Evolutionary conservation across 2,888 invertebrate genomes (phyloP).

Genomic region (Druceiella hillmani): DNA sequence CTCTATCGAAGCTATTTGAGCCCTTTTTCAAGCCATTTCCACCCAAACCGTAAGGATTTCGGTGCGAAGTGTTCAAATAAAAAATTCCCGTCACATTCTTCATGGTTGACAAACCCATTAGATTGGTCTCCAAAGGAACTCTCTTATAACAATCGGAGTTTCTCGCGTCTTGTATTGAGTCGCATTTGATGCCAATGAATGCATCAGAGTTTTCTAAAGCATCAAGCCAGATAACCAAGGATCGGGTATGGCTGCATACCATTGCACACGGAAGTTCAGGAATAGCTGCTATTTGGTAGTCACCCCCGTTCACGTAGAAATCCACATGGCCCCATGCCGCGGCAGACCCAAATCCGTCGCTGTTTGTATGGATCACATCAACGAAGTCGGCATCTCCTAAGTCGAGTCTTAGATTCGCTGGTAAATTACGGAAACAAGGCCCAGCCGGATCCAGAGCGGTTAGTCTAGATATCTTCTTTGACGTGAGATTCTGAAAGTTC

Average conservation of each 20-base stretch:
- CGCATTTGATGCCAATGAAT: background rate
- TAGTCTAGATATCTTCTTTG: constrained; percentile 31
- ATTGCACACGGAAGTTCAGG: constrained; percentile 4
- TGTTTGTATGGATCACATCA: constrained; percentile 34
- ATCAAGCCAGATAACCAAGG: background rate
- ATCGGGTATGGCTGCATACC: background rate
- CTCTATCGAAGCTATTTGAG: no score
- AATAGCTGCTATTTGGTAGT: constrained; percentile 17
- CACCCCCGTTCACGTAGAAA: constrained; percentile 40
- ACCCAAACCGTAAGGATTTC: background rate
- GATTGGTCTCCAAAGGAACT: background rate
- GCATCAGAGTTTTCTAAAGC: background rate
- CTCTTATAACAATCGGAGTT: background rate
- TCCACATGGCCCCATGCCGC: constrained; percentile 37
- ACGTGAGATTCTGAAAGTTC: constrained; percentile 31
- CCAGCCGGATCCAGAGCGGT: constrained; percentile 37
- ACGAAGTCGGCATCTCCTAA: constrained; percentile 37
- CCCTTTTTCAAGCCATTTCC: background rate
- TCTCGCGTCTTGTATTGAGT: background rate
- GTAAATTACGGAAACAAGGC: constrained; percentile 36
- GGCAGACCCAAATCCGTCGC: constrained; percentile 37
- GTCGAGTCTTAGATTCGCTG: constrained; percentile 34
- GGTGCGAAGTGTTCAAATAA: background rate
- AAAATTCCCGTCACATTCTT: background rate
- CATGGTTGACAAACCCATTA: background rate